phyloP scores from a whole-genome alignment of 2,113 vertebrate genomes.

The Caracal caracal region DNA sequence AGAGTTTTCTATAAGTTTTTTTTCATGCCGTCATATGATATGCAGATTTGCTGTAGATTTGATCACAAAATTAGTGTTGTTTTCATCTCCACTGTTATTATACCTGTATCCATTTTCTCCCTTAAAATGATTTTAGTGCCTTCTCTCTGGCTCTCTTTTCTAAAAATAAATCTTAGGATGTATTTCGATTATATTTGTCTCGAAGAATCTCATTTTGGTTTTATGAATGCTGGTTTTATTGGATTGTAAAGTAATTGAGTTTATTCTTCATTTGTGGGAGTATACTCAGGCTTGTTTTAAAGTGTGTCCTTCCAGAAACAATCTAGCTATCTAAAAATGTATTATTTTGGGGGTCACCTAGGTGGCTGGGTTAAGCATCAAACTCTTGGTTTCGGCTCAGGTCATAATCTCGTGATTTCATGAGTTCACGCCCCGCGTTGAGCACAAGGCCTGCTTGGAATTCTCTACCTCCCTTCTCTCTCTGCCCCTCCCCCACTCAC shows the following conservation, averaged over 20 bases:
- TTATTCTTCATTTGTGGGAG: not conserved
- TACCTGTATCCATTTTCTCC: not conserved
- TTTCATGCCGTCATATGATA: not conserved
- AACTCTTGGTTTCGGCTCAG: too few species aligned
- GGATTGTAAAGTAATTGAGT: not conserved
- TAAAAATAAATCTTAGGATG: not conserved
- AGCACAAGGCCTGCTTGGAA: too few species aligned
- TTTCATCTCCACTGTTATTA: not conserved
- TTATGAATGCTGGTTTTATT: not conserved
- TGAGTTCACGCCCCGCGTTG: too few species aligned
- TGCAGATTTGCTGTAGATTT: not conserved
- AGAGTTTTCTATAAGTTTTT: not conserved
- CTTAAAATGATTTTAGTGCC: not conserved
- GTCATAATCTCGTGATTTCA: too few species aligned
- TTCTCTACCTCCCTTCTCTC: too few species aligned
- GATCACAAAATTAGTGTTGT: not conserved
- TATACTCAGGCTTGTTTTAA: not conserved
- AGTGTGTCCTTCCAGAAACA: not conserved
- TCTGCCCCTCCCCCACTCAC: too few species aligned
- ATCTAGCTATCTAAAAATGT: not conserved
- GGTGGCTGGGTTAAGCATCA: too few species aligned
- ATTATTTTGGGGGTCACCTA: not conserved
- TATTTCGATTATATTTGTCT: not conserved
- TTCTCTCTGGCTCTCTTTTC: not conserved
- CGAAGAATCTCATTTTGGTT: not conserved